Evolutionary conservation across 2,888 invertebrate species (phyloP).

Genomic region (Scaptomyza caliginosa): DNA sequence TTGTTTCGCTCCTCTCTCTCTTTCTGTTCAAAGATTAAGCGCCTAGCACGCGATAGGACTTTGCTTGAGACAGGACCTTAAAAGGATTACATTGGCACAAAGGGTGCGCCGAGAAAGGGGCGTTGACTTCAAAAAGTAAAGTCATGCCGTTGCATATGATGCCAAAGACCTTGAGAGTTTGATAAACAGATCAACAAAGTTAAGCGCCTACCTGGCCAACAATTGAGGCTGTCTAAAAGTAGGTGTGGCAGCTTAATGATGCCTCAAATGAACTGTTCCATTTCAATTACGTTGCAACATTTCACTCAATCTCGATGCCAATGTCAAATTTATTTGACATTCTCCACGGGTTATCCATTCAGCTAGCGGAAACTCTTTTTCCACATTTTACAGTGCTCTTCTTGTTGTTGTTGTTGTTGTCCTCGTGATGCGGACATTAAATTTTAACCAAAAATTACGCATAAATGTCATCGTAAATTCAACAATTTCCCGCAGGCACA

Average conservation of each 20-base stretch:
- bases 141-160: constrained; percentile 68
- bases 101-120: constrained; percentile 51
- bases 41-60: constrained; percentile 70
- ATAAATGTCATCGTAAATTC: constrained; percentile 82
- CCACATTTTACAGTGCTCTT: neutral
- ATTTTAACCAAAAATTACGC: constrained; percentile 58
- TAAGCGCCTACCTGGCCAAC: constrained; percentile 30
- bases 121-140: constrained; percentile 60
- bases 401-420: neutral
- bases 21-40: constrained; percentile 34
- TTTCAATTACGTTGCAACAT: constrained; percentile 53
- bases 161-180: constrained; percentile 14
- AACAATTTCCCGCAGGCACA: constrained; percentile 30
- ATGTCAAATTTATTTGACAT: constrained; percentile 76
- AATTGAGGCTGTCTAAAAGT: constrained; percentile 39
- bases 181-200: constrained; percentile 31
- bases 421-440: constrained; percentile 40
- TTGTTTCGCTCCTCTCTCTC: neutral
- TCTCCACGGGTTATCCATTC: constrained; percentile 41
- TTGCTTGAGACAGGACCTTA: constrained; percentile 20
- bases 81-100: constrained; percentile 63
- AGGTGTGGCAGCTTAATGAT: constrained; percentile 78
- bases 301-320: constrained; percentile 36
- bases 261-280: constrained; percentile 70
- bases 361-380: constrained; percentile 39